Base-by-base conservation (phyloP, 2,797 vertebrate genomes). In the Phrynocephalus guinanensis region DNA sequence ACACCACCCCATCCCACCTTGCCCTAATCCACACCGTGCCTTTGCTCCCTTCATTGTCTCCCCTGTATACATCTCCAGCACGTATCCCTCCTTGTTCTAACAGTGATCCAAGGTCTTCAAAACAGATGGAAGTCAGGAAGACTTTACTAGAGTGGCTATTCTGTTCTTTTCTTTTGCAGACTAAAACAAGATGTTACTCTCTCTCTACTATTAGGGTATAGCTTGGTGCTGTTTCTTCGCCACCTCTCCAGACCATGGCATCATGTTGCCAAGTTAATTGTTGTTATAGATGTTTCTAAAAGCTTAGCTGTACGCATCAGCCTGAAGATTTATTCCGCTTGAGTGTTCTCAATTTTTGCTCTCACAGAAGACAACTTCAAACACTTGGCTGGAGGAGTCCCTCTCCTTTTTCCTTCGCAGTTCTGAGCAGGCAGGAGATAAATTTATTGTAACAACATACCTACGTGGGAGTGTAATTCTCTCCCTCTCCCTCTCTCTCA, bases 341-440 rank as follows among this genome's bases (percentile, higher is more conserved):
- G 60, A 76, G 48, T 79, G 89, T n/a, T 70, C 79, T 76, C 52
- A 86, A 83, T 71, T 89, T 89, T 82, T 82, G 85, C 60, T 22
- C 71, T 80, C 77, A 71, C 89, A 91, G 80, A 89, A 91, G 89
- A 92, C 84, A 89, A 86, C 90, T 95, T 89, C 92, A 92, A 93
- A 88, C 79, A 87, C 83, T 93, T 81, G 24, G n/a, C 90, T 94
- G 90, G 90, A 89, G 79, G 89, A 85, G 63, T 94, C 92, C 87
- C 84, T 93, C 86, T 88, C 13, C 86, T 83, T 93, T 93, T 94
- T 94, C 93, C 82, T 90, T 94, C 94, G 91, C 92, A 82, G 66
- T 26, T 90, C 91, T 93, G 70, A 89, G 63, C 60, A 91, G 88
- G 89, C 87, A 93, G 91, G 85, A 95, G 93, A 94, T 94, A 91